Percentiles rank a stretch among this genome's conserved stretches.
These are phyloP conservation scores for Sebastiscus tertius DNA, from an alignment of 2,797 vertebrate species.

Conservation along the genomic window DNA sequence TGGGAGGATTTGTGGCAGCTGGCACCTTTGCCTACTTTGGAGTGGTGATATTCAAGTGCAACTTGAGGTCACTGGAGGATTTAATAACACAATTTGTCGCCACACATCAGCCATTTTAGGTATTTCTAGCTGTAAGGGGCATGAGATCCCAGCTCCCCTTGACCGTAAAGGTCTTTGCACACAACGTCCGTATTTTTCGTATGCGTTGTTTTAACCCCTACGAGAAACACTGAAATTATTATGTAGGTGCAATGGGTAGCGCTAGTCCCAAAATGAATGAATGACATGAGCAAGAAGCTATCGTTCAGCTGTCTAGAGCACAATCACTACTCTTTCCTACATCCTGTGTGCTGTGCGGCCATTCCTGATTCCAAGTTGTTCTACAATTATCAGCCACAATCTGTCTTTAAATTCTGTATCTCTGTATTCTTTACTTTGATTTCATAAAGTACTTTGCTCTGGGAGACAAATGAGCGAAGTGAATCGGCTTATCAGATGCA, in stretches of 20 bases:
- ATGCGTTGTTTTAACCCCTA: no score
- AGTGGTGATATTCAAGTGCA: constrained; percentile 17
- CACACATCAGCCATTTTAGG: background rate
- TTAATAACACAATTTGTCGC: constrained; percentile 18
- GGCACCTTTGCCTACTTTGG: constrained; percentile 17
- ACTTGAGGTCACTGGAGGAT: constrained; percentile 26
- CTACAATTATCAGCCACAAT: no score
- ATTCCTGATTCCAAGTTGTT: no score
- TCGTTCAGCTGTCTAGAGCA: background rate
- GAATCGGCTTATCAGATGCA: no score
- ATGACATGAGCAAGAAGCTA: background rate
- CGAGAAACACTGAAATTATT: background rate
- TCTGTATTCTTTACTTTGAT: no score
- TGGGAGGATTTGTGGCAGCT: constrained; percentile 30
- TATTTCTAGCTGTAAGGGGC: background rate
- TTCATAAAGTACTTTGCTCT: no score
- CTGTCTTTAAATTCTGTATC: no score
- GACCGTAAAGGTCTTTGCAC: background rate
- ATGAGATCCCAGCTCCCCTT: background rate
- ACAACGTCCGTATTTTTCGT: no score
- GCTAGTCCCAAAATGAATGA: background rate
- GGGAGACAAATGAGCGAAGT: no score
- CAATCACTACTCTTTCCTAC: no score
- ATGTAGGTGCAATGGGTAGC: background rate
- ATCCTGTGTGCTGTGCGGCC: no score